These are phyloP conservation scores for Cryptotis parvus DNA, from an alignment of 2,113 vertebrate species.

Conservation along the genomic window DNA sequence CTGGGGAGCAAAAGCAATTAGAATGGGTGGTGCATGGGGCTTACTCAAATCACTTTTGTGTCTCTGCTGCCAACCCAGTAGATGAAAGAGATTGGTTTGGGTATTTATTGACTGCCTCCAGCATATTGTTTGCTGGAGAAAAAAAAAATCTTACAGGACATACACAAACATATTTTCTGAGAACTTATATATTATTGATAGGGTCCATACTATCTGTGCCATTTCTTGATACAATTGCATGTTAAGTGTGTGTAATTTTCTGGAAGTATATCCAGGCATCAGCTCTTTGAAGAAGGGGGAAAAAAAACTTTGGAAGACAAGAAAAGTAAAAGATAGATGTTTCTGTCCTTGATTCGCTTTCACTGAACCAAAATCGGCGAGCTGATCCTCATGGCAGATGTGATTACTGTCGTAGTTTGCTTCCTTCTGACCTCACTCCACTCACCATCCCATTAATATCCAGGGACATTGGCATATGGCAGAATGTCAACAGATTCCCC, in stretches of 20 bases:
- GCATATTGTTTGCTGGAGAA: conserved; percentile 38
- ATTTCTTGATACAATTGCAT: conserved; percentile 56
- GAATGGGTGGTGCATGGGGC: conserved; percentile 45
- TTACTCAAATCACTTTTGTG: conserved; percentile 58
- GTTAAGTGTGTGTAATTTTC: conserved; percentile 35
- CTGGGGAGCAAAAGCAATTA: conserved; percentile 67
- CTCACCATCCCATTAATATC: background rate
- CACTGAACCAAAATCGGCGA: background rate
- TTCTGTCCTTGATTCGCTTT: conserved; percentile 59
- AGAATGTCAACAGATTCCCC: background rate
- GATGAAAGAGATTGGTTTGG: conserved; percentile 56
- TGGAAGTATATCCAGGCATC: background rate
- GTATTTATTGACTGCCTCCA: conserved; percentile 49
- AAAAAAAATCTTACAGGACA: conserved; percentile 14
- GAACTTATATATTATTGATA: background rate
- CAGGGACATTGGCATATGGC: background rate
- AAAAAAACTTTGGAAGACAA: conserved; percentile 50
- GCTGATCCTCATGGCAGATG: background rate
- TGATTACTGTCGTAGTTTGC: background rate
- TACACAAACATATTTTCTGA: conserved; percentile 52
- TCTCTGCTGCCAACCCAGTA: conserved; percentile 27
- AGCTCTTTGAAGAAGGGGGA: conserved; percentile 31
- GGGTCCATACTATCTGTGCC: conserved; percentile 8
- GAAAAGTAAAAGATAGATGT: conserved; percentile 9
- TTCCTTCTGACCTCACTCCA: background rate